These are phyloP conservation scores for Nothoprocta perdicaria DNA, from an alignment of 2,113 vertebrate species.

Conservation along the genomic window DNA sequence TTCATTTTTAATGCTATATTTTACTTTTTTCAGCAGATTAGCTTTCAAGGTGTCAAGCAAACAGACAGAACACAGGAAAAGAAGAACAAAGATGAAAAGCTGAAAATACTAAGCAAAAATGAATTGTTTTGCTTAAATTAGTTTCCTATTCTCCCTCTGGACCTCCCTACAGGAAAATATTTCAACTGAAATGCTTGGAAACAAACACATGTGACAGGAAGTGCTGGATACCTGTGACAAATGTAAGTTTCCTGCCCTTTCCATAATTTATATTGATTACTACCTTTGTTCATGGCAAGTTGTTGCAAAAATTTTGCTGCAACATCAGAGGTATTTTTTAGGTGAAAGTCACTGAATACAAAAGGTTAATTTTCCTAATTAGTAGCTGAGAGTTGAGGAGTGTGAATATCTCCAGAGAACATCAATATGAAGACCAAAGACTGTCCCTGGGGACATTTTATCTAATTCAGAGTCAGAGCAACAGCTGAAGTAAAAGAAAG, in stretches of 20 bases:
- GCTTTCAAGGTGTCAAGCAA: neutral
- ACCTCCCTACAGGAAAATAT: neutral
- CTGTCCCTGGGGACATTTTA: slow-evolving; percentile 36
- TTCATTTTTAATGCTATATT: neutral
- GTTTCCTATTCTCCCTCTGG: neutral
- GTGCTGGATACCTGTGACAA: neutral
- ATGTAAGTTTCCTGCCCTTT: neutral
- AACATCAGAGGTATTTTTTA: slow-evolving; percentile 41
- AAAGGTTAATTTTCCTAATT: slow-evolving; percentile 72
- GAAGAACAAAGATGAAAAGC: neutral
- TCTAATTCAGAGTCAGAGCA: slow-evolving; percentile 49
- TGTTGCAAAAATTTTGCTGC: slow-evolving; percentile 36
- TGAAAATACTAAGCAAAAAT: neutral
- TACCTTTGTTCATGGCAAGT: neutral
- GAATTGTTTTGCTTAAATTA: neutral
- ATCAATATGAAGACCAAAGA: slow-evolving; percentile 48
- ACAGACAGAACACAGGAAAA: neutral
- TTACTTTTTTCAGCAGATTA: neutral
- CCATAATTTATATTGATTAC: neutral
- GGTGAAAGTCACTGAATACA: slow-evolving; percentile 29
- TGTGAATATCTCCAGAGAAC: slow-evolving; percentile 30
- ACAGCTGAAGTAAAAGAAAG: slow-evolving; percentile 45
- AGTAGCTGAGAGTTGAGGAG: slow-evolving; percentile 63
- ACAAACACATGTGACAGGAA: neutral
- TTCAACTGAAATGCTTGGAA: neutral